Percentiles rank a stretch among this genome's conserved stretches.
Evolutionary conservation across 2,113 vertebrate species (phyloP).

Genomic region (Platanista minor): DNA sequence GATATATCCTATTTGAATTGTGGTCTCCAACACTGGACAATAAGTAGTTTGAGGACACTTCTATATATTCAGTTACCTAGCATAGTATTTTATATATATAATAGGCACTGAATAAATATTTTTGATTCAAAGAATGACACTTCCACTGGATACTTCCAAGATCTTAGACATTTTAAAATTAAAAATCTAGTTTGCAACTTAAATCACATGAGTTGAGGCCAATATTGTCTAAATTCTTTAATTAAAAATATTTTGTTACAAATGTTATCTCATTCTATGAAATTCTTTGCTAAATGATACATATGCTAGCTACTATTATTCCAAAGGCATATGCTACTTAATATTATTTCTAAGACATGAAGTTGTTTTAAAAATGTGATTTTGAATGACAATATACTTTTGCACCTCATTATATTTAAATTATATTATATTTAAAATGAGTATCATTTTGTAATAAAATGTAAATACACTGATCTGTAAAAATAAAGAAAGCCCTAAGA

Average conservation of each 20-base stretch:
- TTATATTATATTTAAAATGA: not conserved
- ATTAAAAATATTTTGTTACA: not conserved
- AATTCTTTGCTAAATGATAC: not conserved
- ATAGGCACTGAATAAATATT: not conserved
- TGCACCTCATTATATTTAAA: not conserved
- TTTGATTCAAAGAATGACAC: not conserved
- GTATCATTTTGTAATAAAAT: not conserved
- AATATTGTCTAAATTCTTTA: not conserved
- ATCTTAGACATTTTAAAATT: not conserved
- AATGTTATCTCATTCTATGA: not conserved
- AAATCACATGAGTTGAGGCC: not conserved
- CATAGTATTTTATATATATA: not conserved
- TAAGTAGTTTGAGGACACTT: not conserved
- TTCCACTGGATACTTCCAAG: not conserved
- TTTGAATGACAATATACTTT: not conserved
- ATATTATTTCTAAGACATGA: not conserved
- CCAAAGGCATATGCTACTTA: not conserved
- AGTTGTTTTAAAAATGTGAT: not conserved
- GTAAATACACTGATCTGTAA: not conserved
- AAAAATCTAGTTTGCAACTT: not conserved
- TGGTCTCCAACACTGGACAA: not conserved
- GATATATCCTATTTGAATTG: not conserved
- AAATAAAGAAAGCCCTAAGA: not conserved
- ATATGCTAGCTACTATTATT: not conserved
- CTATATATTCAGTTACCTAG: not conserved